Evolutionary conservation across 2,888 invertebrate species (phyloP).

Genomic region (Phyto melanocephala): DNA sequence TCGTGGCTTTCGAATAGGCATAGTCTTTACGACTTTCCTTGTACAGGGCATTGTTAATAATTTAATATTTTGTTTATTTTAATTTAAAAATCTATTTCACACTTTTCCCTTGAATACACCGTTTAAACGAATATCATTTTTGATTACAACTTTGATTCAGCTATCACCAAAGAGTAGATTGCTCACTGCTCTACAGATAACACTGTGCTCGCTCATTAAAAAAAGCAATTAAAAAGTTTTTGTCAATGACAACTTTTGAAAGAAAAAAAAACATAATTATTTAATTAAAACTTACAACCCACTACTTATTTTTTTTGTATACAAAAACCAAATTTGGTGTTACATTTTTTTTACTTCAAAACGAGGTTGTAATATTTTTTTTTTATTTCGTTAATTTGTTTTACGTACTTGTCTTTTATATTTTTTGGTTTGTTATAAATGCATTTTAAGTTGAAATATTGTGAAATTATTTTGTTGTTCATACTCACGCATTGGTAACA

Average conservation of each 20-base stretch:
- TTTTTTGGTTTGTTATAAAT: background rate
- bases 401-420: background rate
- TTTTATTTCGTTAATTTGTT: background rate
- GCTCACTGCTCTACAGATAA: no score
- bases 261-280: constrained; percentile 18
- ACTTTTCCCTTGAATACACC: no score
- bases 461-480: background rate
- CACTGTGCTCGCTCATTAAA: no score
- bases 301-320: constrained; percentile 22
- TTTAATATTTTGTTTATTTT: no score
- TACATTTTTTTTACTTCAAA: constrained; percentile 12
- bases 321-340: constrained; percentile 40
- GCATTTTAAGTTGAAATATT: background rate
- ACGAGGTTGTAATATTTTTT: constrained; percentile 39
- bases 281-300: constrained; percentile 50
- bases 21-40: no score
- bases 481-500: background rate
- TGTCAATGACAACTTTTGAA: background rate
- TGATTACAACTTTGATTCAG: background rate
- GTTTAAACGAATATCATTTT: no score
- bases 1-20: no score
- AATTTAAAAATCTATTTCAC: no score
- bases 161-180: no score
- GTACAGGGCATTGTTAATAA: no score
- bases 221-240: background rate